A percentile compares a stretch with the other conserved stretches of the same genome.
phyloP scores from a whole-genome alignment of 2,113 vertebrate genomes.

The Baryphthengus martii region DNA sequence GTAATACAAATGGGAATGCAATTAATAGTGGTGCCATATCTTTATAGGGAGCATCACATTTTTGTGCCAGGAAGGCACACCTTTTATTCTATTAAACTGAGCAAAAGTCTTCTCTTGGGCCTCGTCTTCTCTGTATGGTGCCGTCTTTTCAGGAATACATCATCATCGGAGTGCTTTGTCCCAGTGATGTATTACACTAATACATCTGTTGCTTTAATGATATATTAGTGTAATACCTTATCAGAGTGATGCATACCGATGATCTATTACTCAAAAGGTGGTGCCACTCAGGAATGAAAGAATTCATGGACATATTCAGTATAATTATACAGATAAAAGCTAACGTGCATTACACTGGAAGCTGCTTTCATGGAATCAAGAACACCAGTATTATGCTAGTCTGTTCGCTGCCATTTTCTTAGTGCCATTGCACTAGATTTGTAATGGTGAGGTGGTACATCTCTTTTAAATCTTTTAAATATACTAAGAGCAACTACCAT shows the following conservation, averaged over 20 bases:
- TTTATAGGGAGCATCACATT: background rate
- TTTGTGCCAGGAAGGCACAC: background rate
- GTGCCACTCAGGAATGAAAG: constrained; percentile 68
- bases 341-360: constrained; percentile 1
- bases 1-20: constrained; percentile 11
- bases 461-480: constrained; percentile 71
- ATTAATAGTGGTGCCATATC: background rate
- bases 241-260: constrained; percentile 64
- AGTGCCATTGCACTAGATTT: background rate
- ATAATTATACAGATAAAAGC: constrained; percentile 53
- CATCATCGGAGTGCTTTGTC: constrained; percentile 62
- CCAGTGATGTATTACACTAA: constrained; percentile 66
- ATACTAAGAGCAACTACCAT: constrained; percentile 61
- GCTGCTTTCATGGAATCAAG: constrained; percentile 17
- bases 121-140: background rate
- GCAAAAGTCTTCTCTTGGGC: constrained; percentile 44
- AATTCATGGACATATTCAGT: constrained; percentile 38
- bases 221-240: constrained; percentile 71
- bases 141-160: constrained; percentile 56
- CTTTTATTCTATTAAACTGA: constrained; percentile 34
- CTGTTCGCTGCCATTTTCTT: background rate
- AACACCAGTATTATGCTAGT: background rate
- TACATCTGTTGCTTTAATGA: constrained; percentile 74
- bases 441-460: constrained; percentile 49
- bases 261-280: constrained; percentile 63